Base-by-base conservation (phyloP, 2,888 invertebrate species). In the Caenorhabditis sinica region DNA sequence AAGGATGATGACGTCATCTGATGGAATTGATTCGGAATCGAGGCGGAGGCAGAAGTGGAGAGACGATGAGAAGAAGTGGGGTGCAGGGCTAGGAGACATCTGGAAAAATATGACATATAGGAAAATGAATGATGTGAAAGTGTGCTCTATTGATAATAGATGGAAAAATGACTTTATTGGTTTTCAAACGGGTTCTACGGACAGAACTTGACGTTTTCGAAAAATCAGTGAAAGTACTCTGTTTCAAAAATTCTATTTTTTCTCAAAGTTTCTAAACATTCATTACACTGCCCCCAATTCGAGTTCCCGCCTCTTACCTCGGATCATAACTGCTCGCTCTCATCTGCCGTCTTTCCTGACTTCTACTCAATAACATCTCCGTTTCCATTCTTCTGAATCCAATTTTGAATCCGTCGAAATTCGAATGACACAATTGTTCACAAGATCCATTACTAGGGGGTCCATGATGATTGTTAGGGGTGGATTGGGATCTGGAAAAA, bases 301-400 rank as follows among this genome's bases (percentile, higher is more conserved):
- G 33, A 33, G 33, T 33, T 6, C 8, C 5, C 33, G 33, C 33
- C 33, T n/a, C n/a, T n/a, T n/a, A 86, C 83, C 86, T 77, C 3
- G 83, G 82, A 82, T 86, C 86, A 68, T 73, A 82, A 11, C 82
- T 81, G n/a, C 76, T 76, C 28, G 85, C 77, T 15, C 87, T 53
- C 43, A 49, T 45, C n/a, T 68, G 65, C 30, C 80, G 49, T 13
- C 66, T 69, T 60, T 86, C 77, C 40, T 86, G 80, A 72, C 87
- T 86, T 60, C 88, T 30, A 45, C 69, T 77, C 69, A 88, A 33
- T 13, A 86, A 51, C 15, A 30, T 51, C 25, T 75, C 61, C 2
- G 86, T 83, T 20, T 88, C 87, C 2, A n/a, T 8, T 17, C 68
- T 56, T 77, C 84, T n/a, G 15, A 51, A 30, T n/a, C 40, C 56